These are phyloP conservation scores for Misgurnus mizolepis DNA, from an alignment of 2,113 vertebrate genomes.

Conservation along the genomic window DNA sequence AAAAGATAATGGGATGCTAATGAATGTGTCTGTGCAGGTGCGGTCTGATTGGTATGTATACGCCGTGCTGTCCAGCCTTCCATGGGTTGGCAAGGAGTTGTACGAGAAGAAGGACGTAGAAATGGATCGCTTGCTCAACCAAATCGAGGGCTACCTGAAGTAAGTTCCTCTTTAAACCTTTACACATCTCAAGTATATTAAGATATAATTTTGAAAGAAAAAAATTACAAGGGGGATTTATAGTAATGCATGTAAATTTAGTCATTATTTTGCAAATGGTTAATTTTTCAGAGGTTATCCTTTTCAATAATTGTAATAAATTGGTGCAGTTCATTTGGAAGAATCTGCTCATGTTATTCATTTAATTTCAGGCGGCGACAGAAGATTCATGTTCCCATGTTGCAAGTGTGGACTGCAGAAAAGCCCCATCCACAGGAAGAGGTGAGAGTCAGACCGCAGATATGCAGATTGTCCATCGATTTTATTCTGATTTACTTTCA, in stretches of 20 bases:
- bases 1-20: background rate
- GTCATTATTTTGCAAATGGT: no score
- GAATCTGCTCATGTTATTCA: background rate
- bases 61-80: conserved; percentile 90
- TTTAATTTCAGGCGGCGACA: conserved; percentile 80
- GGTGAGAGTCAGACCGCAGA: conserved; percentile 68
- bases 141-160: conserved; percentile 94
- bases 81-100: conserved; percentile 97
- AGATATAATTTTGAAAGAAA: no score
- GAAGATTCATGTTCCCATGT: conserved; percentile 91
- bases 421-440: conserved; percentile 98
- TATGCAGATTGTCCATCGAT: background rate
- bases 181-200: no score
- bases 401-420: conserved; percentile 96
- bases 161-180: conserved; percentile 65
- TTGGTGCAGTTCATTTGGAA: background rate
- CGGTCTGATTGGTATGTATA: conserved; percentile 97
- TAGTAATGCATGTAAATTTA: no score
- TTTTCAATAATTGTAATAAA: no score
- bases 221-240: no score
- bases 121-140: conserved; percentile 92
- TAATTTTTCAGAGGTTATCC: no score
- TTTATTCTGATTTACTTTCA: background rate
- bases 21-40: conserved; percentile 73
- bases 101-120: conserved; percentile 99